Percentiles rank a stretch among this genome's conserved stretches.
Evolutionary conservation across 2,888 invertebrate genomes (phyloP).

Genomic region (Rhaphigaster nebulosa): DNA sequence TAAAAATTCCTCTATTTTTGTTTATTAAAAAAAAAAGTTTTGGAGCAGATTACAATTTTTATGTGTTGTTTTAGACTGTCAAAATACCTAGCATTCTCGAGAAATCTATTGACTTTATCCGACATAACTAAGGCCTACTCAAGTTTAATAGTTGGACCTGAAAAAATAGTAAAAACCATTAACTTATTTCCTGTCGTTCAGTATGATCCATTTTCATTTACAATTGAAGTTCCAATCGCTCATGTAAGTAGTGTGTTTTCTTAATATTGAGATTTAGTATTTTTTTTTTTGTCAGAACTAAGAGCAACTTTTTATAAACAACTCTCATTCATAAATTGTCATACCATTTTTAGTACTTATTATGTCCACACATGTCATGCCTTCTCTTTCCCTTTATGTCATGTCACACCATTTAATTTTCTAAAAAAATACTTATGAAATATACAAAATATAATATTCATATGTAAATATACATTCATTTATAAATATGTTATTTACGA

Average conservation of each 20-base stretch:
- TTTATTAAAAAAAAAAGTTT: not conserved
- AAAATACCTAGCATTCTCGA: not conserved
- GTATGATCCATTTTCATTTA: constrained; percentile 55
- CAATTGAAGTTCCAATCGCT: constrained; percentile 55
- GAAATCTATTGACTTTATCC: constrained; percentile 55
- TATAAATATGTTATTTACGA: too few relatives aligned
- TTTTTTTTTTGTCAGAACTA: too few relatives aligned
- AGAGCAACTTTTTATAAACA: too few relatives aligned
- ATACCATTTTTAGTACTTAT: too few relatives aligned
- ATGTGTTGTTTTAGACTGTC: constrained; percentile 31
- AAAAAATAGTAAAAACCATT: constrained; percentile 45
- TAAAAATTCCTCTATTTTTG: not conserved
- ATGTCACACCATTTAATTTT: too few relatives aligned
- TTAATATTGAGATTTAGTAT: not conserved
- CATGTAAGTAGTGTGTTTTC: constrained; percentile 32
- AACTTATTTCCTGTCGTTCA: constrained; percentile 51
- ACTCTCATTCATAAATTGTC: too few relatives aligned
- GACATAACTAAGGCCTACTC: constrained; percentile 46
- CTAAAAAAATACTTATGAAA: too few relatives aligned
- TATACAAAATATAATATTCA: too few relatives aligned
- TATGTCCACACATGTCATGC: too few relatives aligned
- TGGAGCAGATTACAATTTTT: not conserved
- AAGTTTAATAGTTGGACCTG: constrained; percentile 50
- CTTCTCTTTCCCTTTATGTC: too few relatives aligned
- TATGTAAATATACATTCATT: too few relatives aligned